These are phyloP conservation scores for Eupithecia insigniata DNA, from an alignment of 2,888 invertebrate species.

Conservation along the genomic window DNA sequence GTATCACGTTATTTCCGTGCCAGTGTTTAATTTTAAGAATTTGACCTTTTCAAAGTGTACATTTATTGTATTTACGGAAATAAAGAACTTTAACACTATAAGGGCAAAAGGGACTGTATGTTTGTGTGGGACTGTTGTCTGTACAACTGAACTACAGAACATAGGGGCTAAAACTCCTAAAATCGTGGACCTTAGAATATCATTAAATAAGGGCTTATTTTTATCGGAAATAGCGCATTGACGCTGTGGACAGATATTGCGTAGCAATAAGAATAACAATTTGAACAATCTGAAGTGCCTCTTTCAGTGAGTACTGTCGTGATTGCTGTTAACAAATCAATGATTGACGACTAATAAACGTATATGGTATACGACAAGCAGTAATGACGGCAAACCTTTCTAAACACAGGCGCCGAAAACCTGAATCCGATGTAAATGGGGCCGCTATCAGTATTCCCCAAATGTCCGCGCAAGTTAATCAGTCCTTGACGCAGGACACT, in stretches of 20 bases:
- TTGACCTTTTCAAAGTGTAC: too few species aligned
- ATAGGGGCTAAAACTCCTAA: background rate
- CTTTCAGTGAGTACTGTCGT: background rate
- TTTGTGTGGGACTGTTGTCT: too few species aligned
- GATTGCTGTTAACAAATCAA: background rate
- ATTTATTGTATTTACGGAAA: too few species aligned
- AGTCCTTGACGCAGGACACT: constrained; percentile 66
- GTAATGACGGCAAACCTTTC: background rate
- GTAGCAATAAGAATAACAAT: background rate
- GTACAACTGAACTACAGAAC: too few species aligned
- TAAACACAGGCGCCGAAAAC: background rate
- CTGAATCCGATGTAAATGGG: constrained; percentile 14
- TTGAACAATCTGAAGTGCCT: background rate
- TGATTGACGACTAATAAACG: background rate
- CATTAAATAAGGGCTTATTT: background rate
- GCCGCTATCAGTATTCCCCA: constrained; percentile 35
- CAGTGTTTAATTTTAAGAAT: too few species aligned
- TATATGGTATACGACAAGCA: background rate
- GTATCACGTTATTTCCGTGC: too few species aligned
- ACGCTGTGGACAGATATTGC: background rate
- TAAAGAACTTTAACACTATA: too few species aligned
- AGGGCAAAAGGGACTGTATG: background rate
- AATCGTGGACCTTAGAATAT: background rate
- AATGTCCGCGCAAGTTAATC: constrained; percentile 58
- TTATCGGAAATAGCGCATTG: background rate